A percentile compares a stretch with the other conserved stretches of the same genome.
These are phyloP conservation scores for Turnix velox DNA, from an alignment of 2,113 vertebrate species.

Conservation along the genomic window DNA sequence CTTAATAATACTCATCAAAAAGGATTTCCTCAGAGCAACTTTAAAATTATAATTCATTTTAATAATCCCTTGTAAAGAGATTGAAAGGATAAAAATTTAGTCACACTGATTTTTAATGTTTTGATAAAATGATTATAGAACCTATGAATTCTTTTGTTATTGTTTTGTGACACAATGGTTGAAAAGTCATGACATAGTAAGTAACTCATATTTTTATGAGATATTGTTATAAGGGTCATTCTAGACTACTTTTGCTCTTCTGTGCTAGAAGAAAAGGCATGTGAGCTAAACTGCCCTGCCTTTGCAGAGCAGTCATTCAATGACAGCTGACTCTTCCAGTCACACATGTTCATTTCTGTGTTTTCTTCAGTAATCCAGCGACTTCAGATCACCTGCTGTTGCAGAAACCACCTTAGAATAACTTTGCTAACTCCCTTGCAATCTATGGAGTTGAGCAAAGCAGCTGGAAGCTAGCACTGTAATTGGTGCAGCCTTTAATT, in stretches of 20 bases:
- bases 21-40: neutral
- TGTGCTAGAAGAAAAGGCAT: neutral
- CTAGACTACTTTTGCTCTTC: neutral
- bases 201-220: accelerated
- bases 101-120: neutral
- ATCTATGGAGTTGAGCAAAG: neutral
- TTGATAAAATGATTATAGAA: neutral
- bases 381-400: neutral
- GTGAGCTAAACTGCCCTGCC: neutral
- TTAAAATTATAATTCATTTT: neutral
- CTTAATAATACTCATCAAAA: neutral
- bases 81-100: neutral
- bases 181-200: neutral
- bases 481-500: neutral
- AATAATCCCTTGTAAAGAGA: neutral
- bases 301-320: neutral
- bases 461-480: neutral
- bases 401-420: neutral
- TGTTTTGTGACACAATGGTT: neutral
- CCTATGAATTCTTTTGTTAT: neutral
- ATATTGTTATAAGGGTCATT: neutral
- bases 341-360: neutral
- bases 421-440: neutral
- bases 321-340: neutral
- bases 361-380: neutral